Evolutionary conservation across 2,113 vertebrate species (phyloP), one percentile per base, ranked within the genome.

Genomic region (Halichoeres trimaculatus): DNA sequence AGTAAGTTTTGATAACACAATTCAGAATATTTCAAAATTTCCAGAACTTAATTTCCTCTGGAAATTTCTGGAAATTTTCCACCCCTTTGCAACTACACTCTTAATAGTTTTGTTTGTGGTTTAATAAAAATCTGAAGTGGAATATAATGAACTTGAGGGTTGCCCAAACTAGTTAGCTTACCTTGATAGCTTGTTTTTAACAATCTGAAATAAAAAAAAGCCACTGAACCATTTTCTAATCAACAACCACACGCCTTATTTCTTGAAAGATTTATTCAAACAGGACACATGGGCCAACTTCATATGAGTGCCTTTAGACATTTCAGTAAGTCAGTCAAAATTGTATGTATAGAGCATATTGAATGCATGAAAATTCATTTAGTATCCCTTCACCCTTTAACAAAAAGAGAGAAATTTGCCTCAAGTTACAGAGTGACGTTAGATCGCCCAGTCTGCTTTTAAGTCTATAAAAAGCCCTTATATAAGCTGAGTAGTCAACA

Each of bases 381-480:
- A 60, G 56, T 54, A 70, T 77, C 76, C 78, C 78, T 75, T 74
- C 76, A 68, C 81, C 73, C 85, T 76, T 83, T 69, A 84, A 74
- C 76, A 83, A 75, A 74, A 80, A 83, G 75, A 58, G 75, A 83
- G 84, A 85, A 87, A 83, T 81, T 81, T 77, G 26, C 82, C 70
- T 86, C 23, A 45, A 82, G 75, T 82, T 88, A 68, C 74, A 85
- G 82, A 79, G 76, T 85, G 87, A 88, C 26, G 70, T 88, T 76
- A 78, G 74, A 68, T 90, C 76, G 66, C 84, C 86, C 85, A 53
- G 88, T 93, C 90, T 92, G 81, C 81, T 85, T 90, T 90, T 71
- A 89, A 77, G 70, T 85, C 73, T 91, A 90, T 83, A 89, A 92
- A 91, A 93, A 94, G 93, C 94, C 94, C 93, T 95, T 93, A 88